Evolutionary conservation across 2,797 vertebrate genomes (phyloP).

Genomic region (Sebastes oblongus): DNA sequence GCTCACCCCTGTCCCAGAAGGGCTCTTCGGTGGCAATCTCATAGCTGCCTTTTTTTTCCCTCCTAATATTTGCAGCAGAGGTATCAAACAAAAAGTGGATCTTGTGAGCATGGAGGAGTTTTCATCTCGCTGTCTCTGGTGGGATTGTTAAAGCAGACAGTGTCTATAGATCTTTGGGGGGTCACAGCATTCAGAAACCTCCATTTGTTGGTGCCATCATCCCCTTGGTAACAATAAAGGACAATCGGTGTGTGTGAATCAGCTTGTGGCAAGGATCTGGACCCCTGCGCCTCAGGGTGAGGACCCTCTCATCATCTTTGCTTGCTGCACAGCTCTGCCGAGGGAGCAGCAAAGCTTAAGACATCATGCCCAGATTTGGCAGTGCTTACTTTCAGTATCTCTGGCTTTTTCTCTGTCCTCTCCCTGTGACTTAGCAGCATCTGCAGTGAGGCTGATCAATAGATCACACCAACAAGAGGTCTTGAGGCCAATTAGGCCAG

Average conservation of each 20-base stretch:
- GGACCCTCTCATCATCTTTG: slow-evolving; percentile 56
- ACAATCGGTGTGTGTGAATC: slow-evolving; percentile 70
- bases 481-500: slow-evolving; percentile 75
- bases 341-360: slow-evolving; percentile 59
- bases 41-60: slow-evolving; percentile 37
- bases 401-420: slow-evolving; percentile 49
- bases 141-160: slow-evolving; percentile 62
- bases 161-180: slow-evolving; percentile 66
- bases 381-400: slow-evolving; percentile 54
- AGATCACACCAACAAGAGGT: slow-evolving; percentile 74
- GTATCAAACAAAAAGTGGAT: slow-evolving; percentile 64
- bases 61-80: slow-evolving; percentile 59
- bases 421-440: slow-evolving; percentile 60
- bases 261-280: slow-evolving; percentile 50
- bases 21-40: slow-evolving; percentile 65
- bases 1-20: slow-evolving; percentile 53
- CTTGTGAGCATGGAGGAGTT: slow-evolving; percentile 47
- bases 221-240: slow-evolving; percentile 66
- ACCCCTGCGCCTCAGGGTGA: slow-evolving; percentile 62
- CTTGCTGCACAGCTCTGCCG: slow-evolving; percentile 40
- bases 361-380: slow-evolving; percentile 64
- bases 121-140: slow-evolving; percentile 63
- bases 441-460: slow-evolving; percentile 71
- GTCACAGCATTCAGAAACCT: slow-evolving; percentile 69
- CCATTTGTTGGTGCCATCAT: slow-evolving; percentile 66